Percentiles rank a stretch among this genome's conserved stretches.
Conservation (phyloP, 2,888 invertebrate species). For the Drosophila yooni region DNA sequence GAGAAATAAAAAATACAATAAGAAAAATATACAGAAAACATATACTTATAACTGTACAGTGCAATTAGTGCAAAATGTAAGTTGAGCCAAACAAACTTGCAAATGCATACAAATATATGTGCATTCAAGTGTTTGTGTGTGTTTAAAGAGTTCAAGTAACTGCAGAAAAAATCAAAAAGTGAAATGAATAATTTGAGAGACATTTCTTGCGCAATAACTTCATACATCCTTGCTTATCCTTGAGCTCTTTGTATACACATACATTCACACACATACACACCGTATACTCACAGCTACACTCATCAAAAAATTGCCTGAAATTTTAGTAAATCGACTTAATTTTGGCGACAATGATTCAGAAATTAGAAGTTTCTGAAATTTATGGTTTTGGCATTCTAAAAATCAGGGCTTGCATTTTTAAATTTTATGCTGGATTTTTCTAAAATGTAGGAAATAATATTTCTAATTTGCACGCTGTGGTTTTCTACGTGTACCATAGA, state of each 20-base stretch:
- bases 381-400: not conserved
- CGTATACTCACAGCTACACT: not conserved
- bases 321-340: not conserved
- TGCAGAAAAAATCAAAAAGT: conserved; percentile 26
- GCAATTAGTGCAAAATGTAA: conserved; percentile 63
- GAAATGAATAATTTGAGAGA: conserved; percentile 44
- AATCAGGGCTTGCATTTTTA: not conserved
- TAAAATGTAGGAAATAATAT: not conserved
- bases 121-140: not conserved
- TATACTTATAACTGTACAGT: conserved; percentile 65
- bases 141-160: conserved; percentile 13
- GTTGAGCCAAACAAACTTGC: conserved; percentile 38
- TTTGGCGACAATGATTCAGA: not conserved
- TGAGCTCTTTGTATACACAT: conserved; percentile 43
- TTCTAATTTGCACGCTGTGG: not conserved
- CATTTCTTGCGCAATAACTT: conserved; percentile 41
- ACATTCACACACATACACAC: conserved; percentile 20
- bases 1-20: conserved; percentile 37
- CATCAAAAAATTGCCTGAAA: not conserved
- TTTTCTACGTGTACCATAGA: not conserved
- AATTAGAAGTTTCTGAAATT: not conserved
- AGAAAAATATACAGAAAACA: conserved; percentile 23
- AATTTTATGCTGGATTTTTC: not conserved
- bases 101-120: conserved; percentile 6
- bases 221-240: conserved; percentile 44